Evolutionary conservation across 2,888 invertebrate species (phyloP), one percentile per base, ranked within the genome.

Genomic region (Tanypteryx hageni): DNA sequence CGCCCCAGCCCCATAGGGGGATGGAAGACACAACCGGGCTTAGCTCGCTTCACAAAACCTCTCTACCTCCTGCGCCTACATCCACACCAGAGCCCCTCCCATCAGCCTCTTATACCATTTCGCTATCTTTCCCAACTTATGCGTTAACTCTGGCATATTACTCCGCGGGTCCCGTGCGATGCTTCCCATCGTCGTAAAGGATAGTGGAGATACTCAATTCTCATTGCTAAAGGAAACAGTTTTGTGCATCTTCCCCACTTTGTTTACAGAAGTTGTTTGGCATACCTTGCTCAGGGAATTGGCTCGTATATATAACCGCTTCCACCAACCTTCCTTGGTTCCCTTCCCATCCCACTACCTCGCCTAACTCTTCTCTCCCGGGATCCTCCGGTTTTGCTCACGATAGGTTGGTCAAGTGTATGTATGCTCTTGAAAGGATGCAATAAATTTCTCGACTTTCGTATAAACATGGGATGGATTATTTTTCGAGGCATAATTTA

Each of bases 231-330:
- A 57, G 85, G 27, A 59, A 85, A 22, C 59, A 22, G 85, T 85
- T 85, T 59, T 85, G 58, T 85, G 59, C 85, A 85, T 58, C 85
- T 22, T 58, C 85, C 27, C 58, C 59, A 85, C 85, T 85, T 85
- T 85, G 85, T 85, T 85, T 85, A 85, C 85, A 22, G 59, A 59
- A 27, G 58, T 85, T 85, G 85, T 85, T 85, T 85, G 22, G 85
- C 85, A 85, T 85, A 59, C 85, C 85, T 85, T 85, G 85, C 85
- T 85, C 59, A n/a, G 58, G 59, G 85, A 85, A 85, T 85, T 59
- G 85, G 58, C 58, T 85, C 58, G 58, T 85, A 85, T 85, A 85
- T 85, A 85, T 85, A 68, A 68, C 68, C 68, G 68, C 68, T 68
- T 2, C 85, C 68, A 18, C 68, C 68, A 18, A 1, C 14, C 22